These are phyloP conservation scores for Telmatherina bonti DNA, from an alignment of 2,797 vertebrate species.

Conservation along the genomic window DNA sequence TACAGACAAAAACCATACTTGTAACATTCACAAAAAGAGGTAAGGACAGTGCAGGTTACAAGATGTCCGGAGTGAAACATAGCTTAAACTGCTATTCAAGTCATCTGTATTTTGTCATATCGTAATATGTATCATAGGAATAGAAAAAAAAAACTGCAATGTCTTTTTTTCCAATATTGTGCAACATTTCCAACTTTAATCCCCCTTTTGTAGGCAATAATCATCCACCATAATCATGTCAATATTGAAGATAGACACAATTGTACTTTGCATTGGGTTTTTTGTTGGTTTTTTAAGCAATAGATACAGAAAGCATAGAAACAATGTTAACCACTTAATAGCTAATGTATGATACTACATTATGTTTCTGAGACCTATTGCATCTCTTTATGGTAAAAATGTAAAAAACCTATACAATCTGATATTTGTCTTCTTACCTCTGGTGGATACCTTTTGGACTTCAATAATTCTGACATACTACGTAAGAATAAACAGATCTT, in stretches of 20 bases:
- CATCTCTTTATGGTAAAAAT: no score
- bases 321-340: constrained; percentile 1
- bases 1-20: no score
- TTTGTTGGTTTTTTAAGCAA: constrained; percentile 38
- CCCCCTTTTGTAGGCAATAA: constrained; percentile 79
- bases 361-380: no score
- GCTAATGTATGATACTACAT: no score
- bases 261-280: constrained; percentile 15
- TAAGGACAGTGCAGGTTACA: no score
- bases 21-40: no score
- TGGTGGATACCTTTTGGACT: background rate
- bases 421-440: background rate
- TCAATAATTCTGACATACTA: background rate
- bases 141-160: no score
- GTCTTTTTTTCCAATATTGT: no score
- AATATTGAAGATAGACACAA: constrained; percentile 51
- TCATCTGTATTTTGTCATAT: no score
- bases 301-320: constrained; percentile 10
- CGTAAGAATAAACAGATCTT: background rate
- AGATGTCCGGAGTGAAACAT: no score
- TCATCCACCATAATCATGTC: constrained; percentile 64
- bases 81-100: no score
- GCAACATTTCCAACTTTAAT: constrained; percentile 77
- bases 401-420: background rate
- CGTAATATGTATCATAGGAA: no score